These are phyloP conservation scores for Lycaena phlaeas DNA, from an alignment of 2,888 invertebrate species.

Conservation along the genomic window DNA sequence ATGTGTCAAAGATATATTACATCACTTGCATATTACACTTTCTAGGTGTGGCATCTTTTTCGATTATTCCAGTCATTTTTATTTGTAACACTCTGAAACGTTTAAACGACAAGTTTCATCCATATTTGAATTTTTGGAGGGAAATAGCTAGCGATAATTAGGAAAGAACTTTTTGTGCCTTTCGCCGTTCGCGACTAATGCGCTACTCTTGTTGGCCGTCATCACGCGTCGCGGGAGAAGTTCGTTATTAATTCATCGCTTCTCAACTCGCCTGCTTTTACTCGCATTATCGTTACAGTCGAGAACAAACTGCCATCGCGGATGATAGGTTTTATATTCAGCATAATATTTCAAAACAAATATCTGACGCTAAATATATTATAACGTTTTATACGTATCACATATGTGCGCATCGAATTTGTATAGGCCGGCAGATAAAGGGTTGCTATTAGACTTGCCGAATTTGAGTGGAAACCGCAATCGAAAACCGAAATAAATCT, in stretches of 20 bases:
- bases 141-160: slow-evolving; percentile 34
- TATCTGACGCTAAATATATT: not conserved
- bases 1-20: too few relatives aligned
- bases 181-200: slow-evolving; percentile 58
- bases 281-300: slow-evolving; percentile 40
- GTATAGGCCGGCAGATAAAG: not conserved
- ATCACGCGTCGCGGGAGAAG: slow-evolving; percentile 68
- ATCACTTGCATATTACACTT: too few relatives aligned
- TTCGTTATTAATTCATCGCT: slow-evolving; percentile 68
- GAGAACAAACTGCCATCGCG: slow-evolving; percentile 28
- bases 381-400: not conserved
- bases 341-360: slow-evolving; percentile 6
- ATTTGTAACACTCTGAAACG: too few relatives aligned
- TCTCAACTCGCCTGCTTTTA: slow-evolving; percentile 52
- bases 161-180: slow-evolving; percentile 44
- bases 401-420: not conserved
- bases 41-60: too few relatives aligned
- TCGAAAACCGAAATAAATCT: slow-evolving; percentile 25
- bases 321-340: slow-evolving; percentile 21
- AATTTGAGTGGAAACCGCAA: slow-evolving; percentile 7
- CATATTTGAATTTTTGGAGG: not conserved
- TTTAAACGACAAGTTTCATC: too few relatives aligned
- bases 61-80: too few relatives aligned
- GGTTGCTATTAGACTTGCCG: not conserved
- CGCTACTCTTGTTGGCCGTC: slow-evolving; percentile 71